Evolutionary conservation across 1,140 invertebrate genomes (phyloP).

Genomic region (Eurosta solidaginis): DNA sequence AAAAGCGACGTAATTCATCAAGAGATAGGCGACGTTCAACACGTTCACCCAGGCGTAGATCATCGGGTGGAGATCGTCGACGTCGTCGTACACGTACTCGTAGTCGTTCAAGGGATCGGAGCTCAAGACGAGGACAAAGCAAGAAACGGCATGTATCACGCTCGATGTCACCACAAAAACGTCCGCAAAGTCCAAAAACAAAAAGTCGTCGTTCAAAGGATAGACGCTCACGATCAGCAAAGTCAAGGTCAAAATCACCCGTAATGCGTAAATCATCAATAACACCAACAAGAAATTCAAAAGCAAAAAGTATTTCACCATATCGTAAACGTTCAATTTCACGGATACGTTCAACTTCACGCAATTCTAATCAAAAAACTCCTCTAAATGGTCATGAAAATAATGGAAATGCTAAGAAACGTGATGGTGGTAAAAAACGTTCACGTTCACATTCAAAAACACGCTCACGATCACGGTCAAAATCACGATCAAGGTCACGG

Average conservation of each 20-base stretch:
- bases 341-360: conserved; percentile 54
- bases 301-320: background rate
- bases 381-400: conserved; percentile 49
- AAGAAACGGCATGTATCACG: conserved; percentile 38
- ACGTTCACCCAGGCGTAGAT: conserved; percentile 49
- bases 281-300: conserved; percentile 6
- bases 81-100: conserved; percentile 28
- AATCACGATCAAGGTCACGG: no score
- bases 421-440: background rate
- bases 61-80: conserved; percentile 24
- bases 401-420: conserved; percentile 38
- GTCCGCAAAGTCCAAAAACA: conserved; percentile 43
- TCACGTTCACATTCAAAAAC: background rate
- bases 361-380: conserved; percentile 45
- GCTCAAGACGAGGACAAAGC: conserved; percentile 37
- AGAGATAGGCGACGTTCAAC: conserved; percentile 38
- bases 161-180: conserved; percentile 42
- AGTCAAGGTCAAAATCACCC: conserved; percentile 35
- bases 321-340: conserved; percentile 27
- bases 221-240: conserved; percentile 39
- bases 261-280: conserved; percentile 33
- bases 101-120: conserved; percentile 37
- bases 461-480: conserved; percentile 38
- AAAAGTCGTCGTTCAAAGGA: conserved; percentile 36
- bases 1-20: conserved; percentile 34